A percentile compares a stretch with the other conserved stretches of the same genome.
phyloP scores from a whole-genome alignment of 2,888 invertebrate species.

The Miltochrista miniata region DNA sequence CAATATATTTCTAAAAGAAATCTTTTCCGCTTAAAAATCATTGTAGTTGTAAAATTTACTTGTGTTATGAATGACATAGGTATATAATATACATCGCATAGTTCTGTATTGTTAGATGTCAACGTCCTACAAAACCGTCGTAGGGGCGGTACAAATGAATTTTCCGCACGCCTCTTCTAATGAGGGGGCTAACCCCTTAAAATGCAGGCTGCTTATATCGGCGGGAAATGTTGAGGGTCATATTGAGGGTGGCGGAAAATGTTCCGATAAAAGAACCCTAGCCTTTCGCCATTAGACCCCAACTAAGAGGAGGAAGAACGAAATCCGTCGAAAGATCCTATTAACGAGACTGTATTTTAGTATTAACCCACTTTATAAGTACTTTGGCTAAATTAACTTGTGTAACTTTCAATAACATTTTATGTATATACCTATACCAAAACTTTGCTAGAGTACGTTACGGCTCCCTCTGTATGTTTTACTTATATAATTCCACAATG shows the following conservation, averaged over 20 bases:
- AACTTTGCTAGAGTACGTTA: too few species aligned
- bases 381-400: neutral
- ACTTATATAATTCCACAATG: too few species aligned
- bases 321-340: neutral
- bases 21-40: neutral
- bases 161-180: slow-evolving; percentile 1
- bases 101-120: too few species aligned
- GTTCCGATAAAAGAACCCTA: slow-evolving; percentile 1
- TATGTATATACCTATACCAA: too few species aligned
- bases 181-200: slow-evolving; percentile 2
- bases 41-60: neutral
- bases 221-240: slow-evolving; percentile 18
- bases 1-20: neutral
- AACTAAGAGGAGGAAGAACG: neutral
- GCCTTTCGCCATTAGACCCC: neutral
- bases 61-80: neutral
- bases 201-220: slow-evolving; percentile 17
- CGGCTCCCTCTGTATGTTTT: too few species aligned
- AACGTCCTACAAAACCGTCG: neutral
- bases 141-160: neutral
- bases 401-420: too few species aligned
- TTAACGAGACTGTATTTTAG: neutral
- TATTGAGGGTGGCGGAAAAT: slow-evolving; percentile 15
- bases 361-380: neutral
- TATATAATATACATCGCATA: too few species aligned